Evolutionary conservation across 2,797 vertebrate genomes (phyloP).

Genomic region (Hemitrygon akajei): DNA sequence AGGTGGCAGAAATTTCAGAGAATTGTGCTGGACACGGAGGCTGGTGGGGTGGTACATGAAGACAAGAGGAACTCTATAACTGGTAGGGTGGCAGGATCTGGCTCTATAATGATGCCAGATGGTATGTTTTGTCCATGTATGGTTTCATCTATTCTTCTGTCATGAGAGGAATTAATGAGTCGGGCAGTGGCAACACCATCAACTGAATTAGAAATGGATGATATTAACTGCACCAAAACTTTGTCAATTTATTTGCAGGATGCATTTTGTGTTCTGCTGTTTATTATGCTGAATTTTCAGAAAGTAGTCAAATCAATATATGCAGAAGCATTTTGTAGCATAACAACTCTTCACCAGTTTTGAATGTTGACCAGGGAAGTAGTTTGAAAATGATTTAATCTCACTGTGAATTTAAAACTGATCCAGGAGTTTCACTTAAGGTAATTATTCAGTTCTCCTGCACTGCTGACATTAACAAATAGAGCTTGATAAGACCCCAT

Average conservation of each 20-base stretch:
- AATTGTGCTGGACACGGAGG: too few species aligned
- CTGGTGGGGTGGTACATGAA: too few species aligned
- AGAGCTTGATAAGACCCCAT: background rate
- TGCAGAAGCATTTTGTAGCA: background rate
- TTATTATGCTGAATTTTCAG: background rate
- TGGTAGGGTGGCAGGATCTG: too few species aligned
- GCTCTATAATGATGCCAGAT: background rate
- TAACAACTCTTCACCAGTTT: background rate
- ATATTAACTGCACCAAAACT: background rate
- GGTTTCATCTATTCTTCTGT: background rate
- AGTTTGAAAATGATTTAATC: background rate
- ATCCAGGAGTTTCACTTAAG: background rate
- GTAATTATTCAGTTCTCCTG: slow-evolving; percentile 8
- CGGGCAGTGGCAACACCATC: background rate
- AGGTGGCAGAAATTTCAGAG: too few species aligned
- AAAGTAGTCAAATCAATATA: background rate
- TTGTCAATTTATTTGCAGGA: background rate
- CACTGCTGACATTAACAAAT: background rate
- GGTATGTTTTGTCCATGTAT: background rate
- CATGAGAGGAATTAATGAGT: background rate
- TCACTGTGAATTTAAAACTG: slow-evolving; percentile 17
- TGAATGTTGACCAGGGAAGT: background rate
- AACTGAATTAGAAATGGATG: background rate
- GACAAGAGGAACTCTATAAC: too few species aligned
- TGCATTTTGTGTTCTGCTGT: background rate